These are phyloP conservation scores for Endotricha flammealis DNA, from an alignment of 2,888 invertebrate genomes.

Conservation along the genomic window DNA sequence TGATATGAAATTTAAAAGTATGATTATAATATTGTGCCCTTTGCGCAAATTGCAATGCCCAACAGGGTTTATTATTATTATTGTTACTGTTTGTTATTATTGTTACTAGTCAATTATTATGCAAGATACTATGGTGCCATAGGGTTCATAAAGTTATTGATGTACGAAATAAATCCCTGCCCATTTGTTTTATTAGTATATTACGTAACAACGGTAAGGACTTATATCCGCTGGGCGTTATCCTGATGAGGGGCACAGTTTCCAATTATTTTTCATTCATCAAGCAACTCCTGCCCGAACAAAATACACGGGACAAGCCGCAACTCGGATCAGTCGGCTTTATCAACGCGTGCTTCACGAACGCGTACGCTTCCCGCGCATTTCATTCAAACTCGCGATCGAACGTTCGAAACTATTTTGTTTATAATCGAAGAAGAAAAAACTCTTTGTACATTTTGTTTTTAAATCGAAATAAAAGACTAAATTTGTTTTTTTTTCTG, in stretches of 20 bases:
- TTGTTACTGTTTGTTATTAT: too few relatives aligned
- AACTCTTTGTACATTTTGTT: constrained; percentile 14
- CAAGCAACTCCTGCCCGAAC: constrained; percentile 13
- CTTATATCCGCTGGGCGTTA: constrained; percentile 33
- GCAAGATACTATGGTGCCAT: too few relatives aligned
- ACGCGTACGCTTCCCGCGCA: constrained; percentile 38
- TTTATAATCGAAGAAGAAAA: constrained; percentile 3
- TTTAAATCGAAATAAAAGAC: constrained; percentile 11
- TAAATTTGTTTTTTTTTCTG: constrained; percentile 6
- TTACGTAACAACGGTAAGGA: constrained; percentile 38
- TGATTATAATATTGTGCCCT: too few relatives aligned
- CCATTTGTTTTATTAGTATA: too few relatives aligned
- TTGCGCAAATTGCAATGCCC: too few relatives aligned
- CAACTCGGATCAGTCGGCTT: constrained; percentile 37
- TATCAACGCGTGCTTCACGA: constrained; percentile 37
- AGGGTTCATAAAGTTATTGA: too few relatives aligned
- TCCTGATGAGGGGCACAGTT: constrained; percentile 24
- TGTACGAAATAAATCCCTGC: too few relatives aligned
- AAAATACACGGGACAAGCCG: neutral
- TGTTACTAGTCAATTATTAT: too few relatives aligned
- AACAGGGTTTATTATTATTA: too few relatives aligned
- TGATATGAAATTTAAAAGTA: too few relatives aligned
- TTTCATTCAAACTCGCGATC: constrained; percentile 40
- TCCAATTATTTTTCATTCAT: constrained; percentile 34
- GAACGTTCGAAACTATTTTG: constrained; percentile 33